Evolutionary conservation across 2,888 invertebrate species (phyloP), one percentile per base, ranked within the genome.

Genomic region (Criorhina ranunculi): DNA sequence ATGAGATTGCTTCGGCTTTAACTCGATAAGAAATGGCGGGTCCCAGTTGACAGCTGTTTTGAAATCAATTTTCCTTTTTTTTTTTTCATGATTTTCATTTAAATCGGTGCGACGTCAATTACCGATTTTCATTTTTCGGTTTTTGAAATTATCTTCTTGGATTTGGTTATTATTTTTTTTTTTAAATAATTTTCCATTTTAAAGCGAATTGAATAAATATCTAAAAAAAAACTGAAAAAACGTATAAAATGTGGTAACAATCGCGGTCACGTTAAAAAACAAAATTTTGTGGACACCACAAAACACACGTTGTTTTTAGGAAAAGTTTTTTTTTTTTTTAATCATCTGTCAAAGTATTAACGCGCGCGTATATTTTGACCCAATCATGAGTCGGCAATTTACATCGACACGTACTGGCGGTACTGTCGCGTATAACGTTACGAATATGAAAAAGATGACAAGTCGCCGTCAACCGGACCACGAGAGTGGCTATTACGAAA

Each of bases 401-500:
- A 79, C 67, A 40, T 69, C 83, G 57, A 37, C 72, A 40, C 83
- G 83, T 67, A 24, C 72, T 19, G 72, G 73, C 57, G 62, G 62
- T 33, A 73, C 83, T 33, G 67, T 83, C 7, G 67, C 78, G 19
- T 72, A 72, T 40, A 79, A 76, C 44, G 59, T 40, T 55, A 73
- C 53, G 62, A 87, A 77, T 67, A 42, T 55, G 9, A 88, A 88
- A 81, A 93, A 93, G 90, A 94, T 94, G 94, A 93, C 93, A 89
- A 92, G 93, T 88, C 94, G 94, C 88, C 95, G 95, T 88, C 94
- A 94, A 88, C 93, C 94, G 88, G 95, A 95, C 88, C 95, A 96
- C 93, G 96, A 96, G 93, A 96, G 96, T 91, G 96, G 96, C 87
- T 96, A 95, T 91, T 96, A 95, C 93, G 96, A 96, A 92, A 96